Evolutionary conservation across 2,797 vertebrate species (phyloP).

Genomic region (Enteromius mattozi): DNA sequence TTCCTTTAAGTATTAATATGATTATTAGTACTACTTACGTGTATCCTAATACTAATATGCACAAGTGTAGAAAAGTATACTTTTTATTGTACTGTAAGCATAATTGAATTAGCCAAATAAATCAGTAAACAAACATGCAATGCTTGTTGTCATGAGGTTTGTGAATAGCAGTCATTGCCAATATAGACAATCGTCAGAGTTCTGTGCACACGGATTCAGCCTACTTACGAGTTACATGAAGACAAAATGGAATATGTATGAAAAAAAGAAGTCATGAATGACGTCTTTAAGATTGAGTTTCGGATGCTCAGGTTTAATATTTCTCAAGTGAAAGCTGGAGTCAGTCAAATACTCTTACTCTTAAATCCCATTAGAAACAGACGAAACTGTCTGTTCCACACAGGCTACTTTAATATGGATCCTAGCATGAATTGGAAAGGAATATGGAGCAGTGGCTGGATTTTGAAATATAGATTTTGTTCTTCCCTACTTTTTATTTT

Average conservation of each 20-base stretch:
- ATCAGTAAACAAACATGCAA: neutral
- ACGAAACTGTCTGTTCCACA: constrained; percentile 57
- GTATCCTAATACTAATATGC: neutral
- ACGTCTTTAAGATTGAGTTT: constrained; percentile 13
- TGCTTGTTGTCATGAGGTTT: neutral
- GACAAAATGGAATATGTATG: constrained; percentile 33
- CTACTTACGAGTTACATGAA: constrained; percentile 31
- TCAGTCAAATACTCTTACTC: constrained; percentile 67
- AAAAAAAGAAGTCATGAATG: constrained; percentile 33
- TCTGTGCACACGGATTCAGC: constrained; percentile 22
- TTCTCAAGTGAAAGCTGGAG: constrained; percentile 69
- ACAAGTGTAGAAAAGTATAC: neutral
- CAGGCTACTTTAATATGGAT: constrained; percentile 71
- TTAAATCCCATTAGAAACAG: constrained; percentile 70
- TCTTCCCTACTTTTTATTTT: constrained; percentile 47
- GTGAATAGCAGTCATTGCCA: neutral
- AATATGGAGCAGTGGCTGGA: constrained; percentile 60
- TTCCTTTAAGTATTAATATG: neutral
- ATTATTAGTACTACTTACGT: neutral
- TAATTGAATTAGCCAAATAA: neutral
- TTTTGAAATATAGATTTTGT: constrained; percentile 68
- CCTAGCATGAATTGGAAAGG: constrained; percentile 70
- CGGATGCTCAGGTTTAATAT: constrained; percentile 73
- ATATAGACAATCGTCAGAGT: neutral
- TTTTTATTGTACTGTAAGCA: neutral